phyloP scores from a whole-genome alignment of 2,888 invertebrate species.

The Rhynchonema sp. region DNA sequence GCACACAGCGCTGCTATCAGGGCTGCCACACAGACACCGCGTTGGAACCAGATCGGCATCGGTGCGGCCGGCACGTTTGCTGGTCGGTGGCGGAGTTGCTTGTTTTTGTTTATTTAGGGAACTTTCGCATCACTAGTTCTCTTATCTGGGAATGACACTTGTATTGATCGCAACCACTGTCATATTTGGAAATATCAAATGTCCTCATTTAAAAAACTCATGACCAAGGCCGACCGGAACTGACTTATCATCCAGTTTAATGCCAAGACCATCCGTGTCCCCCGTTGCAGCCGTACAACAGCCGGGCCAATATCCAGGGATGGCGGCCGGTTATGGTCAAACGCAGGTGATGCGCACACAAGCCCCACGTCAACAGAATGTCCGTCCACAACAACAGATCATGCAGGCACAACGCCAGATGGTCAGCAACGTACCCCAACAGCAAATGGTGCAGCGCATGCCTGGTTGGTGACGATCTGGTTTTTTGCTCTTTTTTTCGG shows the following conservation, averaged over 20 bases:
- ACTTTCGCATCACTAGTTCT: no score
- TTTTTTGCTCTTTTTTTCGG: no score
- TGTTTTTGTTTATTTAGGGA: neutral
- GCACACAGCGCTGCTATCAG: neutral
- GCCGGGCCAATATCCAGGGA: neutral
- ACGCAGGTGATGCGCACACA: neutral
- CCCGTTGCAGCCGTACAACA: neutral
- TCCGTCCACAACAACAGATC: conserved; percentile 9
- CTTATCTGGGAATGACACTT: no score
- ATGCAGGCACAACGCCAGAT: conserved; percentile 8
- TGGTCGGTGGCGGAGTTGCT: no score
- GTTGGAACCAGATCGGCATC: neutral
- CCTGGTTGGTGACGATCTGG: neutral
- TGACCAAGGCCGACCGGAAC: neutral
- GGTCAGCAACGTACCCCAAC: neutral
- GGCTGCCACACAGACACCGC: neutral
- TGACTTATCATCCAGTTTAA: no score
- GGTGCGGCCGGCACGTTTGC: neutral
- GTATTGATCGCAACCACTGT: no score
- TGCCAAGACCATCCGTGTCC: no score
- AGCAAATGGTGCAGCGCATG: conserved; percentile 14
- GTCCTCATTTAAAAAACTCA: neutral
- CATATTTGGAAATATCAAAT: neutral
- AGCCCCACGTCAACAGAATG: neutral
- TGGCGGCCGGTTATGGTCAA: neutral